phyloP scores from a whole-genome alignment of 2,888 invertebrate species.

The Eucriotettix oculatus region DNA sequence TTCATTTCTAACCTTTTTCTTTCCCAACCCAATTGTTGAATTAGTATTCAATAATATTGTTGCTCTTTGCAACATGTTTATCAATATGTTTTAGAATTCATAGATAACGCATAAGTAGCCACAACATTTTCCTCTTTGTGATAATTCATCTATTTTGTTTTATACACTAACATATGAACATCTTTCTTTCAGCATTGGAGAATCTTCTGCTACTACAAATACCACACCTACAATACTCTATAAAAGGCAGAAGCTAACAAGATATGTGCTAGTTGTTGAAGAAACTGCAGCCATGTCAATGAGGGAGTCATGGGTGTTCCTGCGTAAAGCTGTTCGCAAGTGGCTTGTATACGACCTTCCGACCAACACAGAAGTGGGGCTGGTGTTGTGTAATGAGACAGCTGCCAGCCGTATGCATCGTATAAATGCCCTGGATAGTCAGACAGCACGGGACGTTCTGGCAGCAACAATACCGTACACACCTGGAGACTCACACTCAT shows the following conservation, averaged over 20 bases:
- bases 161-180: neutral
- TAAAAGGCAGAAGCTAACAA: conserved; percentile 32
- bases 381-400: conserved; percentile 30
- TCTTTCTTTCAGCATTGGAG: conserved; percentile 2
- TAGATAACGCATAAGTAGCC: neutral
- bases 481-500: conserved; percentile 30
- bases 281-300: conserved; percentile 38
- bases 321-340: conserved; percentile 37
- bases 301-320: conserved; percentile 40
- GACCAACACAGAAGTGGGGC: conserved; percentile 30
- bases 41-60: too few relatives aligned
- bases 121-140: too few relatives aligned
- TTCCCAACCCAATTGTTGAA: too few relatives aligned
- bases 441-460: conserved; percentile 25
- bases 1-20: too few relatives aligned
- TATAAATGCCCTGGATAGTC: conserved; percentile 22
- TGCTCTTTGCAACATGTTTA: neutral
- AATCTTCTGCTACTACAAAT: conserved; percentile 18
- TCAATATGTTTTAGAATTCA: neutral
- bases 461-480: conserved; percentile 33
- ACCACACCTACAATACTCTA: conserved; percentile 32
- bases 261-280: conserved; percentile 39
- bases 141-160: neutral
- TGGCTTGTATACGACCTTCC: conserved; percentile 39
- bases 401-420: conserved; percentile 20